These are phyloP conservation scores for Oophaga sylvatica DNA, from an alignment of 2,797 vertebrate species.

Conservation along the genomic window DNA sequence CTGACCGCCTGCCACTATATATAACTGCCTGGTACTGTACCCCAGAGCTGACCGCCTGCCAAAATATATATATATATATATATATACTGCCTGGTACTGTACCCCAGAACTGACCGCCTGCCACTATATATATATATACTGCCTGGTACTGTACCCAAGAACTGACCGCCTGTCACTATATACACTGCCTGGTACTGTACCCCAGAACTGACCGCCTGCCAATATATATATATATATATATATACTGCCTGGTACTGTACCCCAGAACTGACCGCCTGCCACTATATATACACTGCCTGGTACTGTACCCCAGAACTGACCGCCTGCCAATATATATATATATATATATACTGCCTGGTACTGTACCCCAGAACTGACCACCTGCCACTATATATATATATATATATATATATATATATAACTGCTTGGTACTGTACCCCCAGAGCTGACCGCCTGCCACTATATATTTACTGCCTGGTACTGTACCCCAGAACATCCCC, in stretches of 20 bases:
- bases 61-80: too few species aligned
- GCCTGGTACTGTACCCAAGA: neutral
- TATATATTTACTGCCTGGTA: neutral
- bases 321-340: too few species aligned
- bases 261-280: neutral
- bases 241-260: neutral
- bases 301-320: neutral
- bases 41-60: neutral
- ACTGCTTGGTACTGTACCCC: neutral
- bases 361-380: neutral
- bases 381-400: too few species aligned
- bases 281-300: neutral
- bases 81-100: neutral
- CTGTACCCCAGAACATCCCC: neutral
- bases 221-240: neutral
- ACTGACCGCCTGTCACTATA: neutral
- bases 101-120: neutral
- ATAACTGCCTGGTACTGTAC: neutral
- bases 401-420: too few species aligned
- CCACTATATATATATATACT: too few species aligned
- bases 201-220: too few species aligned
- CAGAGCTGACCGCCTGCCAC: neutral
- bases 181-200: neutral
- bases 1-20: neutral
- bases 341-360: too few species aligned